Percentiles rank a stretch among this genome's conserved stretches.
Conservation (phyloP, 2,113 vertebrate genomes). For the Bombycilla garrulus region DNA sequence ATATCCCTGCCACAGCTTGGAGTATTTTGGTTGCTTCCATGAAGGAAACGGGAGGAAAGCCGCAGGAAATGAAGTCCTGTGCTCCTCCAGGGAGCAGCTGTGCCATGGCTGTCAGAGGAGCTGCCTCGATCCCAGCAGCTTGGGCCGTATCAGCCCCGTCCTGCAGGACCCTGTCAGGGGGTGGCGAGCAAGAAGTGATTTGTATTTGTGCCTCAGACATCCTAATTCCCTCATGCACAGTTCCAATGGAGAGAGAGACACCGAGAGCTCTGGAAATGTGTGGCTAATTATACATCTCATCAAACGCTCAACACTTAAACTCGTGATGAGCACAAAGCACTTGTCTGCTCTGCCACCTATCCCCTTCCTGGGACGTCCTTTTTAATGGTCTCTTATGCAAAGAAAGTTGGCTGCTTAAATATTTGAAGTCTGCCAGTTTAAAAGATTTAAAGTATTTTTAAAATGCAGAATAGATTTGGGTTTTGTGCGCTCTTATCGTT, state of each 20-base stretch:
- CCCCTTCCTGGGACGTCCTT: constrained; percentile 41
- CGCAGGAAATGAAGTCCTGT: neutral
- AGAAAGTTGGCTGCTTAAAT: constrained; percentile 34
- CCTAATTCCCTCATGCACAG: constrained; percentile 52
- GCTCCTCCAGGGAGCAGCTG: neutral
- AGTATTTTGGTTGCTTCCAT: neutral
- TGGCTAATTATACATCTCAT: constrained; percentile 68
- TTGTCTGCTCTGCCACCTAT: constrained; percentile 41
- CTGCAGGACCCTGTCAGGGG: neutral
- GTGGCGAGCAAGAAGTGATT: neutral
- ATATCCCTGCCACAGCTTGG: rapidly evolving
- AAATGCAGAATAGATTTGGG: constrained; percentile 33
- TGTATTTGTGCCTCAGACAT: constrained; percentile 46
- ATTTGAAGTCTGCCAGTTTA: constrained; percentile 46
- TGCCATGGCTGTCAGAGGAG: neutral
- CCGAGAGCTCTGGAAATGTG: constrained; percentile 52
- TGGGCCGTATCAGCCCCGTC: neutral
- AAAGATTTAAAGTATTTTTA: constrained; percentile 34
- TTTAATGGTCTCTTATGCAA: constrained; percentile 40
- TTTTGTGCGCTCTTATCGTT: neutral
- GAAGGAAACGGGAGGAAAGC: neutral
- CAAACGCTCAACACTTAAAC: constrained; percentile 46
- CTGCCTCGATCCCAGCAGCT: neutral
- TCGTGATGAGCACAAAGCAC: constrained; percentile 49
- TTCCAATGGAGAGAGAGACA: constrained; percentile 45